phyloP scores from a whole-genome alignment of 2,888 invertebrate species.

The Aphidius colemani region DNA sequence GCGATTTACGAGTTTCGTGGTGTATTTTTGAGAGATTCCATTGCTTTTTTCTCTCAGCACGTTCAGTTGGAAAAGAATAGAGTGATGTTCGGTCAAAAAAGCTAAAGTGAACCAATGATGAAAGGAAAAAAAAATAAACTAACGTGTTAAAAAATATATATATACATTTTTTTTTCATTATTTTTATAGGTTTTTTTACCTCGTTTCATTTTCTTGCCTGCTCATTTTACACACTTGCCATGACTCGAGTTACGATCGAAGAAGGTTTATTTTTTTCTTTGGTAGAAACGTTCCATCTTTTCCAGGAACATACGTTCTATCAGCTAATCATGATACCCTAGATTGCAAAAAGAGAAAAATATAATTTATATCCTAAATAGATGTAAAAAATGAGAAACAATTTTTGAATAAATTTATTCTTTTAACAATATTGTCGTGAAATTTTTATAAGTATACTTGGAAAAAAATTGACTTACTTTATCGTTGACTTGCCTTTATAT shows the following conservation, averaged over 20 bases:
- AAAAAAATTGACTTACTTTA: no score
- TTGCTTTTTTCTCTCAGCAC: conserved; percentile 22
- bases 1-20: conserved; percentile 27
- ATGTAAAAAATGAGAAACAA: no score
- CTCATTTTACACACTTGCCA: not conserved
- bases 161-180: conserved; percentile 9
- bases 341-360: no score
- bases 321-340: no score
- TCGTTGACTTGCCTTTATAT: no score
- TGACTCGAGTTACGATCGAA: not conserved
- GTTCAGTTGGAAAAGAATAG: conserved; percentile 12
- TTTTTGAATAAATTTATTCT: no score
- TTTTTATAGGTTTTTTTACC: not conserved
- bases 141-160: conserved; percentile 5
- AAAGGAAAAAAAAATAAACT: conserved; percentile 4
- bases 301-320: no score
- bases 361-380: no score
- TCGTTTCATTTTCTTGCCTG: not conserved
- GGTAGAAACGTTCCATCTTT: no score
- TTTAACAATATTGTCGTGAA: no score
- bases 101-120: conserved; percentile 13
- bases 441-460: no score
- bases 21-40: conserved; percentile 23
- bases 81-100: conserved; percentile 19
- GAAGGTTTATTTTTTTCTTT: no score